Percentiles rank a stretch among this genome's conserved stretches.
These are phyloP conservation scores for Clarias macrocephalus DNA, from an alignment of 2,113 vertebrate species.

Conservation along the genomic window DNA sequence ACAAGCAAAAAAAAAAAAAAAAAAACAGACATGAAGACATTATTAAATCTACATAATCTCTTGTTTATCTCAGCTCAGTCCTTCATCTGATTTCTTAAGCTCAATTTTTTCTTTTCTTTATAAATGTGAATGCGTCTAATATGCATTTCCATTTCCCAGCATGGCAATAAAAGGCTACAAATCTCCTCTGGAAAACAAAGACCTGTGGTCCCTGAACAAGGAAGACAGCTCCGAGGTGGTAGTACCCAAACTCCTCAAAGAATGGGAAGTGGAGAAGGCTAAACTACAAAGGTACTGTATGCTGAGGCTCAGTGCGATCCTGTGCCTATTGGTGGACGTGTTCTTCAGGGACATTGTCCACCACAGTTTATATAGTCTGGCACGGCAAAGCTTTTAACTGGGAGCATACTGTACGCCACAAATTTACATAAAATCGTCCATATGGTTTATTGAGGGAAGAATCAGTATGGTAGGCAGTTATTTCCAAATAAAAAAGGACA, in stretches of 20 bases:
- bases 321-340: background rate
- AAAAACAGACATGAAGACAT: background rate
- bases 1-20: background rate
- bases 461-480: background rate
- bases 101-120: background rate
- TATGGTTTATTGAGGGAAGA: background rate
- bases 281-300: constrained; percentile 66
- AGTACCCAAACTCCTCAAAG: constrained; percentile 78
- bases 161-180: constrained; percentile 89
- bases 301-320: background rate
- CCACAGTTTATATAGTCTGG: background rate
- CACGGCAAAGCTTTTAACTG: background rate
- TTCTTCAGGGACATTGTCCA: background rate
- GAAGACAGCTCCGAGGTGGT: constrained; percentile 78
- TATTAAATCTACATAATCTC: background rate
- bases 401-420: background rate
- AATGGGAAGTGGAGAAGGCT: constrained; percentile 84
- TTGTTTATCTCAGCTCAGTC: background rate
- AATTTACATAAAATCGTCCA: background rate
- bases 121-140: background rate
- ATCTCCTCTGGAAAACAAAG: constrained; percentile 83
- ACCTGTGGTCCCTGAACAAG: constrained; percentile 89
- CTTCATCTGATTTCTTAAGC: background rate
- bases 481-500: background rate
- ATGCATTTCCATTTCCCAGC: constrained; percentile 64